These are phyloP conservation scores for Propithecus coquereli DNA, from an alignment of 2,113 vertebrate species.

Conservation along the genomic window DNA sequence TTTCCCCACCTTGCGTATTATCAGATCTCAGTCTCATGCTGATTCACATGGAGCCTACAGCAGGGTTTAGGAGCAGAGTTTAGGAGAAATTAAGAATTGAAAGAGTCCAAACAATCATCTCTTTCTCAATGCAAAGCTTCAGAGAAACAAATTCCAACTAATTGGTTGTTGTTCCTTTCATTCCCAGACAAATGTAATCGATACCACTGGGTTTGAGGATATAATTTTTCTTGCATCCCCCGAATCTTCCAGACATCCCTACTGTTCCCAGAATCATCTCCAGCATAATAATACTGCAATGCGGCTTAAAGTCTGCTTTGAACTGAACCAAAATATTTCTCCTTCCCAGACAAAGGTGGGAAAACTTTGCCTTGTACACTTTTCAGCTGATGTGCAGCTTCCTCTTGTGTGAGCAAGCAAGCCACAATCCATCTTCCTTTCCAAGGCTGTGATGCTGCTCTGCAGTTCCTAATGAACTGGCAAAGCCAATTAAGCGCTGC, in stretches of 20 bases:
- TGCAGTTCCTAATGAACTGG: constrained; percentile 69
- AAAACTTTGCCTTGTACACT: constrained; percentile 55
- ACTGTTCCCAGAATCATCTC: constrained; percentile 45
- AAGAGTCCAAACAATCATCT: background rate
- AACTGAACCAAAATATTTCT: constrained; percentile 61
- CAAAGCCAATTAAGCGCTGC: constrained; percentile 69
- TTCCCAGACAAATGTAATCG: constrained; percentile 45
- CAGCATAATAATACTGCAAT: background rate
- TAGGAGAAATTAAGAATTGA: background rate
- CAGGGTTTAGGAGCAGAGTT: background rate
- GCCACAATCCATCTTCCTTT: constrained; percentile 71
- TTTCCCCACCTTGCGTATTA: background rate
- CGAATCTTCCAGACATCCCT: background rate
- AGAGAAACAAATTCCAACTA: background rate
- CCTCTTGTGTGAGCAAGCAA: constrained; percentile 57
- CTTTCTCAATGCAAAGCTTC: background rate
- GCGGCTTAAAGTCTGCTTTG: background rate
- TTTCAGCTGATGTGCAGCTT: constrained; percentile 58
- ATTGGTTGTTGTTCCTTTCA: background rate
- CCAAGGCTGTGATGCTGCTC: constrained; percentile 3
- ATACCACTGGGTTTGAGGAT: constrained; percentile 31
- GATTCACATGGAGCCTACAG: background rate
- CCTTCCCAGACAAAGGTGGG: constrained; percentile 35
- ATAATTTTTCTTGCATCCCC: constrained; percentile 36
- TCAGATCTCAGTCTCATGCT: background rate